Base-by-base conservation (phyloP, 53 echinoderm and acorn worm genomes). In the Actinopyga echinites region DNA sequence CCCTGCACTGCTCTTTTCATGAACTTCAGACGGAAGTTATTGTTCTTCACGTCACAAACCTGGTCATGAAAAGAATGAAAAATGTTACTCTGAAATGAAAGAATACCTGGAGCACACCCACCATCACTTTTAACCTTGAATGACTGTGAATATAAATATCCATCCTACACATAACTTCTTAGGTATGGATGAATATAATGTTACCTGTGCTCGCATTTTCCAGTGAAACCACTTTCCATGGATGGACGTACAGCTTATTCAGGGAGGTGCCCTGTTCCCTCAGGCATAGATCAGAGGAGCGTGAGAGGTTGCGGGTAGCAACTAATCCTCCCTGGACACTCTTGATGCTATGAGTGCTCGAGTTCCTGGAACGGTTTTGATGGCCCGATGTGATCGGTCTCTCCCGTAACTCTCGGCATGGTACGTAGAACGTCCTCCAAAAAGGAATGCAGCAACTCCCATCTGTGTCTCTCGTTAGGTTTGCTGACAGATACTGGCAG, bases 321-420 rank as follows among this genome's bases (percentile, higher is more conserved):
- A 91, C 87, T 36, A 5, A 43, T 24, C 87, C 87, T 69, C 63
- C 79, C 15, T 56, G 55, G 0, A 84, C 73, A n/a, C 45, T 79
- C 74, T 80, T 91, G 22, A 92, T 62, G n/a, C 75, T 22, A 34
- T 91, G 91, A 91, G 64, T 45, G 83, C 78, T 56, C 78, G 74
- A 1, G 91, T 91, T 36, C 84, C 85, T 52, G 12, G 34, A 24
- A 91, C 80, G 11, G 86, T 88, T 56, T 30, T 83, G 15, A 79
- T n/a, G 8, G 33, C 82, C 37, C 37, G 4, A 8, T 40, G 40
- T 40, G 8, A 40, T 40, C 40, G 40, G 8, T 40, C 40, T 40
- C 40, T 40, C n/a, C 12, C 35, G 4, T 28, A 90, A 69, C 5
- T 69, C 74, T 0, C 82, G 79, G 24, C 20, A 23, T 31, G 42